phyloP scores from a whole-genome alignment of 2,888 invertebrate species.

The Eilema sororculum region DNA sequence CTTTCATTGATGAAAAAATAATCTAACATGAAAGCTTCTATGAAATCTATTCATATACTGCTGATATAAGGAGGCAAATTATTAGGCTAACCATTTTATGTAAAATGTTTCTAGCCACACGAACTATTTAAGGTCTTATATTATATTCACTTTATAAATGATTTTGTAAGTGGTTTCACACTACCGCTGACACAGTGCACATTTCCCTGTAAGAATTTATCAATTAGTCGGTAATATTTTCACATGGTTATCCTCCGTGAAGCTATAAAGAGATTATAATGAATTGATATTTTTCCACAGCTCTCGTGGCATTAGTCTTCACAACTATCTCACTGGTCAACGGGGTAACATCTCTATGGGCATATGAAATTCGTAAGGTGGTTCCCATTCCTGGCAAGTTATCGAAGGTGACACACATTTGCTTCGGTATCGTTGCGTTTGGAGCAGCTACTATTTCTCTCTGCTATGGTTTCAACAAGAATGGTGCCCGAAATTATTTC shows the following conservation, averaged over 20 bases:
- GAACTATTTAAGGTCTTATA: too few species aligned
- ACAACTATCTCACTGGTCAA: constrained; percentile 68
- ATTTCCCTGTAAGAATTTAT: too few species aligned
- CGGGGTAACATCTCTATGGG: constrained; percentile 68
- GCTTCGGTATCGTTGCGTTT: constrained; percentile 67
- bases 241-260: background rate
- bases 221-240: background rate
- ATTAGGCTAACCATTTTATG: too few species aligned
- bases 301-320: constrained; percentile 69
- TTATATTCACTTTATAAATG: too few species aligned
- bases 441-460: constrained; percentile 56
- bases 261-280: background rate
- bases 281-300: constrained; percentile 51
- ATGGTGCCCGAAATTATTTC: constrained; percentile 57
- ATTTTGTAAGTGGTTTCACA: too few species aligned
- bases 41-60: too few species aligned
- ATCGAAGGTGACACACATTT: constrained; percentile 68
- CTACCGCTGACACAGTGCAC: too few species aligned
- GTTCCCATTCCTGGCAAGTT: constrained; percentile 62
- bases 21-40: background rate
- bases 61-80: background rate
- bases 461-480: constrained; percentile 69
- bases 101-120: too few species aligned
- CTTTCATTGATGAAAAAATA: background rate
- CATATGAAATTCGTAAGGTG: constrained; percentile 60